These are phyloP conservation scores for Rhogogaster chlorosoma DNA, from an alignment of 2,888 invertebrate genomes.

Conservation along the genomic window DNA sequence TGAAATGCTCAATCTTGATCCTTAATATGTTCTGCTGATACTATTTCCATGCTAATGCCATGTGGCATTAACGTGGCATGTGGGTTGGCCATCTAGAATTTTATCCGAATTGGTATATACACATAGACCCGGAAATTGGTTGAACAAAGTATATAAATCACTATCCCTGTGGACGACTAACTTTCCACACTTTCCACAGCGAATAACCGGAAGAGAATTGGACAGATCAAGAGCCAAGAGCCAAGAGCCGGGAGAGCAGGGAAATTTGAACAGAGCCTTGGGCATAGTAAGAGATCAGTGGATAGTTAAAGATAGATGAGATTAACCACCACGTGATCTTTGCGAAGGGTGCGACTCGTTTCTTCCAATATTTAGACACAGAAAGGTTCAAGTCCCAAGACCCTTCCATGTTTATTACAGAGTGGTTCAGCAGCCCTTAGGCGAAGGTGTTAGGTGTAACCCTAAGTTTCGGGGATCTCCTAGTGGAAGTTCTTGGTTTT, in stretches of 20 bases:
- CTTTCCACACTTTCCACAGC: conserved; percentile 25
- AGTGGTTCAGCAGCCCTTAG: conserved; percentile 5
- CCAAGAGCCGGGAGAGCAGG: not conserved
- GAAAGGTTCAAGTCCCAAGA: conserved; percentile 20
- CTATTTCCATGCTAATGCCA: too few relatives aligned
- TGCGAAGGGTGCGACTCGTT: conserved; percentile 18
- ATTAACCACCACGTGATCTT: conserved; percentile 14
- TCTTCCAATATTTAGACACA: not conserved
- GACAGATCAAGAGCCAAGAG: not conserved
- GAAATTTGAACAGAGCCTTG: conserved; percentile 26
- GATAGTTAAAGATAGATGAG: conserved; percentile 31
- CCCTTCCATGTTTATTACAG: conserved; percentile 12
- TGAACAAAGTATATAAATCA: conserved; percentile 27
- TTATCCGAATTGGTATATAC: not conserved
- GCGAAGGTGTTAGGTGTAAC: not conserved
- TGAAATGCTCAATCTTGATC: too few relatives aligned
- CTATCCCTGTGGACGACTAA: not conserved
- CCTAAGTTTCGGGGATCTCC: conserved; percentile 13
- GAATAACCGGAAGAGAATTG: not conserved
- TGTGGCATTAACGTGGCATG: too few relatives aligned
- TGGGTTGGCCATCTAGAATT: too few relatives aligned
- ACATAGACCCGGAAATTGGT: not conserved
- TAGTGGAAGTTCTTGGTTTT: not conserved
- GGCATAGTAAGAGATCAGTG: conserved; percentile 29
- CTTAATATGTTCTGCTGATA: too few relatives aligned